Evolutionary conservation across 1,140 invertebrate species (phyloP).

Genomic region (Acromyrmex echinatior): DNA sequence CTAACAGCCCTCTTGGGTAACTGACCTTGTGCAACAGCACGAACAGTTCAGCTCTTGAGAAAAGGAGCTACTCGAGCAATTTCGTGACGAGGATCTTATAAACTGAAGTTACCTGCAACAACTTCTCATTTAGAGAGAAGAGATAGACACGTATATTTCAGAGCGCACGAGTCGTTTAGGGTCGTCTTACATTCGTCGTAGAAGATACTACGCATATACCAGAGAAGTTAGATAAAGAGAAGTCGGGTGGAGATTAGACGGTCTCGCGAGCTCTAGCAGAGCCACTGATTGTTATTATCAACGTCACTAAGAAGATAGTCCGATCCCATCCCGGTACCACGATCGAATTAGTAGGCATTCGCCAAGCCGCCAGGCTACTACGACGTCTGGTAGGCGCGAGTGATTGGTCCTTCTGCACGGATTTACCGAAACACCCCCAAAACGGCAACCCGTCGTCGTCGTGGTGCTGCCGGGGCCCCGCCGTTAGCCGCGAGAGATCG

Average conservation of each 20-base stretch:
- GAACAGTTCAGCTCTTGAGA: slow-evolving; percentile 25
- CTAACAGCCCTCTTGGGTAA: slow-evolving; percentile 77
- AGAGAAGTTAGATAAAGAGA: background rate
- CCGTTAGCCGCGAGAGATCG: slow-evolving; percentile 85
- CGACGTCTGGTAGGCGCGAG: slow-evolving; percentile 82
- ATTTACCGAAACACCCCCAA: slow-evolving; percentile 86
- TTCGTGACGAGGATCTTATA: slow-evolving; percentile 14
- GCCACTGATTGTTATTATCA: slow-evolving; percentile 13
- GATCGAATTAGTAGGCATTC: slow-evolving; percentile 82
- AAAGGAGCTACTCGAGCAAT: background rate
- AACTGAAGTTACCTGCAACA: background rate
- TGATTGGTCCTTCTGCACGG: slow-evolving; percentile 83
- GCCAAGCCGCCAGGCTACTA: slow-evolving; percentile 81
- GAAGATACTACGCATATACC: background rate
- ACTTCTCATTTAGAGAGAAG: background rate
- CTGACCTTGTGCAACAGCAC: slow-evolving; percentile 84
- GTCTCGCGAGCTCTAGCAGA: background rate
- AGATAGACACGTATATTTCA: background rate
- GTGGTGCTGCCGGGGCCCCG: slow-evolving; percentile 85
- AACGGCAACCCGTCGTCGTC: slow-evolving; percentile 86
- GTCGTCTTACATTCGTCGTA: background rate
- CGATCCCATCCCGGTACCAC: slow-evolving; percentile 77
- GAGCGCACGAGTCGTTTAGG: background rate
- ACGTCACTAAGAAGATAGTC: slow-evolving; percentile 5
- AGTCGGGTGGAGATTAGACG: slow-evolving; percentile 30